Evolutionary conservation across 1,140 invertebrate species (phyloP), one percentile per base, ranked within the genome.

Genomic region (Chelonus insularis): DNA sequence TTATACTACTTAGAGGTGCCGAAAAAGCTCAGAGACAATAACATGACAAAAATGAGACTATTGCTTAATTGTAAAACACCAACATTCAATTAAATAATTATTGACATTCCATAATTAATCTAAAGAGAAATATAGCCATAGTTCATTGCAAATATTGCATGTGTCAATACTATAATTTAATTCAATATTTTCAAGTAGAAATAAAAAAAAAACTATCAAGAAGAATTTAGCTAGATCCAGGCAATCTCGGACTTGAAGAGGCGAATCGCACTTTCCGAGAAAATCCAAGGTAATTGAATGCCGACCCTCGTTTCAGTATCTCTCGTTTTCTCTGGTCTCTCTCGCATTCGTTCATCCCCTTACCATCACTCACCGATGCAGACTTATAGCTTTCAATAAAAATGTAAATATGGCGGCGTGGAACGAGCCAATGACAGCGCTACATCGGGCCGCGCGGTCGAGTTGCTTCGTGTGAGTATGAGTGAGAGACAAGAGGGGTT

Each of bases 281-380:
- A 81, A 79, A 81, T 80, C 79, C 77, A 71, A 78, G 77, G 77
- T 82, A 80, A 80, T 80, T 80, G 78, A 80, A 80, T 77, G 72
- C 70, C 72, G 64, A 70, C 63, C 43, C 60, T 59, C 66, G 56
- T 52, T 52, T 20, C 59, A 34, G 39, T 59, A 14, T 62, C 54
- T 39, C 45, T 47, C n/a, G 37, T 54, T 43, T 43, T 37, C 18
- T 57, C 5, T 34, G 52, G 18, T 57, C 57, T 41, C 45, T 48
- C 29, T 36, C 5, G 57, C 14, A 39, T 56, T 62, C 39, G 56
- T 54, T 65, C 63, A 62, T 62, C 60, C 64, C 73, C 63, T 52
- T 14, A 8, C 73, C 74, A 76, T 79, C 77, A 72, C 74, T 78
- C 77, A 79, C 71, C 63, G 67, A 72, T 70, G 68, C 41, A 76